Base-by-base conservation (phyloP, 2,797 vertebrate species). In the Lepus oiostolus region DNA sequence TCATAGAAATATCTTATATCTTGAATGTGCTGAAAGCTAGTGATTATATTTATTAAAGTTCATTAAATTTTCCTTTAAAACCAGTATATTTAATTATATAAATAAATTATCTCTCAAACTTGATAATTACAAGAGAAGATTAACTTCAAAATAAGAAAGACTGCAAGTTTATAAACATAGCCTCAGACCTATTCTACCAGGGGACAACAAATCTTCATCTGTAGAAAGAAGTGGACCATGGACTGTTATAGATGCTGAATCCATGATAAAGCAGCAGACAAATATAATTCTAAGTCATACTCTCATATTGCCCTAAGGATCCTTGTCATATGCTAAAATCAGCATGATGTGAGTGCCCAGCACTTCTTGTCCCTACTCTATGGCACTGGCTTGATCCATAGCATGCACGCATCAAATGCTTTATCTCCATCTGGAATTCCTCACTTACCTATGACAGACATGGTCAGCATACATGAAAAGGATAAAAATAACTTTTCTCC, bases 131-230 rank as follows among this genome's bases (percentile, higher is more conserved):
- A 72, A 76, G 63, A 91, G 35, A 83, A 82, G 28, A 93, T n/a
- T n/a, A 70, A 77, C 13, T 60, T 90, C 65, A 84, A 86, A 89
- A 89, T 80, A 74, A 85, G 24, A 77, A 79, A 58, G 28, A 54
- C 89, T 28, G 4, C 47, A 84, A 60, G 19, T 77, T 17, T 47
- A 21, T 63, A 76, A 72, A 1, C 1, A 67, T 26, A 67, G 63
- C 75, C 42, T 70, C 11, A 77, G 30, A 71, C 72, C 32, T n/a
- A 67, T 32, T 85, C 62, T 77, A 88, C 19, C 26, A 91, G 67
- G 26, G n/a, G 12, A 52, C 47, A 89, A 84, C 13, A 72, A 81
- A 85, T 74, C 26, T 90, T 89, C 10, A 38, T 32, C 38, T 68
- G 47, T 65, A 24, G 52, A 90, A 88, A 81, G 26, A 85, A 95